Conservation (phyloP, 2,113 vertebrate genomes). For the Misgurnus mizolepis region DNA sequence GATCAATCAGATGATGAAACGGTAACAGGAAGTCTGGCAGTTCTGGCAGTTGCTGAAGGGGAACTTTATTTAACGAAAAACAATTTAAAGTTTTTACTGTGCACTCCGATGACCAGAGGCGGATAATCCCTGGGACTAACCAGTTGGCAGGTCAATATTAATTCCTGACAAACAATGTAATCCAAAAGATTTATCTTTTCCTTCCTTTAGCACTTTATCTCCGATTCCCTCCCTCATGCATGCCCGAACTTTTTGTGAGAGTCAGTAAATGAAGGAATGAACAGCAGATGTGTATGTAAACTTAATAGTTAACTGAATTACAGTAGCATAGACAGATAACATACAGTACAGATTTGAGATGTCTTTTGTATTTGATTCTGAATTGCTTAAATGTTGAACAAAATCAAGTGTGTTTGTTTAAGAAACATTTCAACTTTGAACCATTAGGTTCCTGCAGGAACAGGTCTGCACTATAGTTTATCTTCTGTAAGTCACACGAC, state of each 20-base stretch:
- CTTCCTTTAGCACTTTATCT: slow-evolving; percentile 1
- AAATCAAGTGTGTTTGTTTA: too few species aligned
- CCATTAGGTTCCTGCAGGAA: too few species aligned
- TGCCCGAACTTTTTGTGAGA: too few species aligned
- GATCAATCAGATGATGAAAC: slow-evolving; percentile 21
- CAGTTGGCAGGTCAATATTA: slow-evolving; percentile 62
- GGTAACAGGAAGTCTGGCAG: slow-evolving; percentile 42
- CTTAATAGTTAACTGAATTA: neutral
- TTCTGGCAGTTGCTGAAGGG: slow-evolving; percentile 20
- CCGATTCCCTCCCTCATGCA: slow-evolving; percentile 26
- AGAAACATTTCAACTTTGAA: too few species aligned
- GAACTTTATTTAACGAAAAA: slow-evolving; percentile 51
- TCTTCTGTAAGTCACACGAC: neutral
- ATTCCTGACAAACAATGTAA: slow-evolving; percentile 67
- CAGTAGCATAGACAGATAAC: slow-evolving; percentile 21
- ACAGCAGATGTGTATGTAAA: too few species aligned
- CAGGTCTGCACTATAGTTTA: neutral
- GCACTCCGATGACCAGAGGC: neutral
- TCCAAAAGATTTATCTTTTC: slow-evolving; percentile 60
- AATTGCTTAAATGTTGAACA: too few species aligned
- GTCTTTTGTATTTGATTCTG: too few species aligned
- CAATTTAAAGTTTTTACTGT: slow-evolving; percentile 47
- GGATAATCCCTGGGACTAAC: slow-evolving; percentile 72
- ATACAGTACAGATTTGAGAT: too few species aligned
- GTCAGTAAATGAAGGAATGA: neutral